These are phyloP conservation scores for Drosophila meridionalis DNA, from an alignment of 2,888 invertebrate species.

Conservation along the genomic window DNA sequence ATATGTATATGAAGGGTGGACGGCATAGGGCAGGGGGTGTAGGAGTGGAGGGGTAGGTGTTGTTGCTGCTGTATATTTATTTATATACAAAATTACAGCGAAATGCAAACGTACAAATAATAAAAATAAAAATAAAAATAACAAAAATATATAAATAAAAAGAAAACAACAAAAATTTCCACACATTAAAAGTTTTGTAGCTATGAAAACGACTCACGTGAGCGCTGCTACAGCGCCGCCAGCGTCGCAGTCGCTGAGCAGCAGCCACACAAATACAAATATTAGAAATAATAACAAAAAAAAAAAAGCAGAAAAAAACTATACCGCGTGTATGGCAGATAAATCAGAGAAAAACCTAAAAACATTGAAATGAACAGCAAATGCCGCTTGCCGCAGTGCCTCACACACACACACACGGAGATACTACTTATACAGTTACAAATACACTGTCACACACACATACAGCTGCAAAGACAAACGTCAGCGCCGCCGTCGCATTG, in stretches of 20 bases:
- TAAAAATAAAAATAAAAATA: slow-evolving; percentile 15
- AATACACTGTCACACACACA: slow-evolving; percentile 34
- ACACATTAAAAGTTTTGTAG: slow-evolving; percentile 75
- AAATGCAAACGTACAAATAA: slow-evolving; percentile 41
- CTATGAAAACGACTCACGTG: slow-evolving; percentile 74
- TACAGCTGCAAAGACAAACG: slow-evolving; percentile 53
- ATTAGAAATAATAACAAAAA: slow-evolving; percentile 62
- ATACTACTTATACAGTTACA: slow-evolving; percentile 30
- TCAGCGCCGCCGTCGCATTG: slow-evolving; percentile 74
- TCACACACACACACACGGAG: slow-evolving; percentile 32
- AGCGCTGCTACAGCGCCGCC: slow-evolving; percentile 62
- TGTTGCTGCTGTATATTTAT: slow-evolving; percentile 62
- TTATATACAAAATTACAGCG: slow-evolving; percentile 74
- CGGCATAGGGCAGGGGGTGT: neutral
- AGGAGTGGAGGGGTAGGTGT: neutral
- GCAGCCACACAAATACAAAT: slow-evolving; percentile 48
- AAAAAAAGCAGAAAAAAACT: slow-evolving; percentile 19
- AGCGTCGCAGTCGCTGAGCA: slow-evolving; percentile 27
- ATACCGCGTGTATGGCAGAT: slow-evolving; percentile 61
- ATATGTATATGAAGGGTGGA: neutral
- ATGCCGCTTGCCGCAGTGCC: slow-evolving; percentile 71
- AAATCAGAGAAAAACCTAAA: slow-evolving; percentile 74
- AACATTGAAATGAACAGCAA: slow-evolving; percentile 77
- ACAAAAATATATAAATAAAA: neutral
- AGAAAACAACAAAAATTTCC: slow-evolving; percentile 58